Evolutionary conservation across 1,140 invertebrate species (phyloP).

Genomic region (Andricus grossulariae): DNA sequence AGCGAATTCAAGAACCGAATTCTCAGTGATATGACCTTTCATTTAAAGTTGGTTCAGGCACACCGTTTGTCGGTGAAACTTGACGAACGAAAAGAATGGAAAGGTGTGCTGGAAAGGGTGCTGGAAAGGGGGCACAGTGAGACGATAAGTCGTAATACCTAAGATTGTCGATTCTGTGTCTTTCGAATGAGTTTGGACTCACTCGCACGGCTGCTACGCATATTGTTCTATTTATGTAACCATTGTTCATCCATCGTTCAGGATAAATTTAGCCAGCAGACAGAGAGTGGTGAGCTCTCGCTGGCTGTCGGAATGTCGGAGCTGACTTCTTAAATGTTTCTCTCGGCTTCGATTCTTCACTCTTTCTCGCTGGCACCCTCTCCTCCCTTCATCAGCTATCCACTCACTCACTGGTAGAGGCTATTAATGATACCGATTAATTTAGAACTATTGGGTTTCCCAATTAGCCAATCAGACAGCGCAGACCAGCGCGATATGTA

Average conservation of each 20-base stretch:
- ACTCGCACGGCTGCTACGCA: constrained; percentile 62
- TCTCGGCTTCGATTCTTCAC: constrained; percentile 56
- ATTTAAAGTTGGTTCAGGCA: too few species aligned
- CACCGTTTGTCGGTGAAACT: too few species aligned
- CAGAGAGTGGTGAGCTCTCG: constrained; percentile 54
- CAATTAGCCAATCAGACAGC: constrained; percentile 69
- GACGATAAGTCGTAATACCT: neutral
- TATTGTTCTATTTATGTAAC: constrained; percentile 77
- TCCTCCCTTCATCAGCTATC: constrained; percentile 35
- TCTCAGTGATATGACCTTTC: too few species aligned
- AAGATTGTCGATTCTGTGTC: constrained; percentile 34
- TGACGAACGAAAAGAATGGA: too few species aligned
- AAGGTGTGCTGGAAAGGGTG: too few species aligned
- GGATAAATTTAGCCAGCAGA: constrained; percentile 72
- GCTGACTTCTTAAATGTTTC: constrained; percentile 57
- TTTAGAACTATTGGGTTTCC: constrained; percentile 77
- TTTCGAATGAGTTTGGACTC: constrained; percentile 58
- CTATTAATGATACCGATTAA: constrained; percentile 77
- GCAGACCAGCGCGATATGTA: constrained; percentile 51
- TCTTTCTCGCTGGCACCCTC: constrained; percentile 55
- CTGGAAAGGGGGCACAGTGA: too few species aligned
- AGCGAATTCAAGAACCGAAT: too few species aligned
- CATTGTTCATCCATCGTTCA: constrained; percentile 76
- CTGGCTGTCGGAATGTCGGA: constrained; percentile 52
- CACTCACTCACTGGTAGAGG: constrained; percentile 37